These are phyloP conservation scores for Lasioglossum vierecki DNA, from an alignment of 2,888 invertebrate species.

Conservation along the genomic window DNA sequence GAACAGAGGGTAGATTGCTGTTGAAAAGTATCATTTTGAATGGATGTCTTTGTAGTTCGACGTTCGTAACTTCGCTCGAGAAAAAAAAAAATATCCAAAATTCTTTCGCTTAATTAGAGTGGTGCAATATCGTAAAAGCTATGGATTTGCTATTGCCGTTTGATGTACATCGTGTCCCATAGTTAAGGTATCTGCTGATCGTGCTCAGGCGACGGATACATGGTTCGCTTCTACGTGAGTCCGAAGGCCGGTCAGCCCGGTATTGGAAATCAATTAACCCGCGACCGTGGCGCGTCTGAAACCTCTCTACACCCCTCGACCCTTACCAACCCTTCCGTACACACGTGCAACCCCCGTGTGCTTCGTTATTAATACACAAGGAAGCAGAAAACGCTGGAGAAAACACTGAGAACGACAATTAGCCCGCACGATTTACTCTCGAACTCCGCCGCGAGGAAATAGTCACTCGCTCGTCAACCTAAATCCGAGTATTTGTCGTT, in stretches of 20 bases:
- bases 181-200: conserved; percentile 60
- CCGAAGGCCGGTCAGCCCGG: conserved; percentile 71
- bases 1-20: neutral
- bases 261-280: conserved; percentile 79
- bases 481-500: neutral
- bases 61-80: neutral
- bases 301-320: neutral
- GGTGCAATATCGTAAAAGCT: conserved; percentile 6
- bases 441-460: neutral
- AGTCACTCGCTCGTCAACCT: neutral
- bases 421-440: neutral
- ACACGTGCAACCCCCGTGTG: conserved; percentile 26
- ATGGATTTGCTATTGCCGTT: conserved; percentile 41
- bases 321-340: conserved; percentile 18
- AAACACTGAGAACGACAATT: conserved; percentile 4
- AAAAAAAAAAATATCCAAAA: neutral
- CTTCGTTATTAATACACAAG: conserved; percentile 36
- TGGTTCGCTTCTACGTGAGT: conserved; percentile 56
- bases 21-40: neutral
- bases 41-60: neutral
- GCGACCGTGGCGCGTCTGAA: conserved; percentile 51
- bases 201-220: conserved; percentile 51
- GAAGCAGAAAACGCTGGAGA: conserved; percentile 2
- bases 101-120: conserved; percentile 26
- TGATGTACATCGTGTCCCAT: conserved; percentile 44